Evolutionary conservation across 2,113 vertebrate genomes (phyloP).

Genomic region (Lophura nycthemera): DNA sequence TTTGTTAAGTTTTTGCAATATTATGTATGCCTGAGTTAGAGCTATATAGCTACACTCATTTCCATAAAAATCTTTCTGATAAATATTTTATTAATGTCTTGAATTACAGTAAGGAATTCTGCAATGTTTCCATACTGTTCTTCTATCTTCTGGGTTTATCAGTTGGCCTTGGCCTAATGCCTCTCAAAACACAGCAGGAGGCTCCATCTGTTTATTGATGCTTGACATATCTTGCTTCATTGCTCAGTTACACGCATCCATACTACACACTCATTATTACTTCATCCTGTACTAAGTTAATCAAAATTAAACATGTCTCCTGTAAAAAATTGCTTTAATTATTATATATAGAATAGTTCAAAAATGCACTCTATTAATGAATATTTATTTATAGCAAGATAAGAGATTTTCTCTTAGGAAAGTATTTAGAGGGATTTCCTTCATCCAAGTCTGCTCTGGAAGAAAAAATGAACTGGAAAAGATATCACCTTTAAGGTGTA

Average conservation of each 20-base stretch:
- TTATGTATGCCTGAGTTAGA: neutral
- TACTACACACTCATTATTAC: neutral
- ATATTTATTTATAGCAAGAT: neutral
- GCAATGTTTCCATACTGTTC: neutral
- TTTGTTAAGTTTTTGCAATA: neutral
- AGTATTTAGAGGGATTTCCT: neutral
- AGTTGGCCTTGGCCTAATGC: neutral
- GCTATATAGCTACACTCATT: neutral
- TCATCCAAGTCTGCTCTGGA: neutral
- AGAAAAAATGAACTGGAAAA: neutral
- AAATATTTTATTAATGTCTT: neutral
- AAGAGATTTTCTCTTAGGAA: neutral
- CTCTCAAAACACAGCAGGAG: neutral
- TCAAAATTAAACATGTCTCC: neutral
- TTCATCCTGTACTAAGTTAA: neutral
- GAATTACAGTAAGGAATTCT: neutral
- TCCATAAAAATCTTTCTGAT: neutral
- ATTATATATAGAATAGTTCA: neutral
- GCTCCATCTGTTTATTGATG: neutral
- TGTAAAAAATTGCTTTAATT: neutral
- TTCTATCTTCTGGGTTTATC: neutral
- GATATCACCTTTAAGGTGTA: neutral
- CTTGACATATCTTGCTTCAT: neutral
- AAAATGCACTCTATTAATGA: neutral
- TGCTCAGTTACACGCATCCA: neutral